Percentiles rank a stretch among this genome's conserved stretches.
Evolutionary conservation across 2,113 vertebrate genomes (phyloP).

Genomic region (Microcebus tavaratra): DNA sequence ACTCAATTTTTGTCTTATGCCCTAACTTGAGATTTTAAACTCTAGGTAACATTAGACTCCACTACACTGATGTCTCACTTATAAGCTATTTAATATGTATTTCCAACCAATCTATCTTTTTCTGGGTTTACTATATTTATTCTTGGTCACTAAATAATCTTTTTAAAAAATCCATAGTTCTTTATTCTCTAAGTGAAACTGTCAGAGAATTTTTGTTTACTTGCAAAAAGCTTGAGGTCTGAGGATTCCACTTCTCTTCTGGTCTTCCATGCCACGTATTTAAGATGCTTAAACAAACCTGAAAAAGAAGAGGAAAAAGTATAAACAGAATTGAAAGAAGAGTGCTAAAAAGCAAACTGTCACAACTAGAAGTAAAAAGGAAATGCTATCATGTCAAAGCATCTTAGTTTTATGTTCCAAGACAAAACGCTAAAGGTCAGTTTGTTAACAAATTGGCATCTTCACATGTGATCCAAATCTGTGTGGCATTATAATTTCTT

Average conservation of each 20-base stretch:
- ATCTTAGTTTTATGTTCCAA: not conserved
- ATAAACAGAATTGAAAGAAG: slow-evolving; percentile 45
- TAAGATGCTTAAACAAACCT: slow-evolving; percentile 99
- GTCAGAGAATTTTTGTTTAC: slow-evolving; percentile 84
- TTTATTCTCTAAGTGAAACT: slow-evolving; percentile 55
- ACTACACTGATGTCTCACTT: not conserved
- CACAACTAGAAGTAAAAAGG: not conserved
- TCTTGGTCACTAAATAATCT: not conserved
- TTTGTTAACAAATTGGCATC: not conserved
- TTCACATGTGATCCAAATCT: not conserved
- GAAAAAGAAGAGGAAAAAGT: slow-evolving; percentile 31
- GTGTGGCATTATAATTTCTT: not conserved
- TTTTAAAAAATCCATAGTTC: not conserved
- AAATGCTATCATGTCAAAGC: not conserved
- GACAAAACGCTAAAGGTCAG: not conserved
- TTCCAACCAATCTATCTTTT: not conserved
- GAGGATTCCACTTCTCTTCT: slow-evolving; percentile 99
- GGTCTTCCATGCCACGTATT: slow-evolving; percentile 99
- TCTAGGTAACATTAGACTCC: not conserved
- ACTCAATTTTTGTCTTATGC: not conserved
- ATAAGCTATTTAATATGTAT: not conserved
- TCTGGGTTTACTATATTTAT: not conserved
- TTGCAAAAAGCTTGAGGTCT: slow-evolving; percentile 99
- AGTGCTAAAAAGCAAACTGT: slow-evolving; percentile 9
- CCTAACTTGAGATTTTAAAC: slow-evolving; percentile 2